Evolutionary conservation across 2,797 vertebrate species (phyloP), one percentile per base, ranked within the genome.

Genomic region (Sebastes kiyomatsui): DNA sequence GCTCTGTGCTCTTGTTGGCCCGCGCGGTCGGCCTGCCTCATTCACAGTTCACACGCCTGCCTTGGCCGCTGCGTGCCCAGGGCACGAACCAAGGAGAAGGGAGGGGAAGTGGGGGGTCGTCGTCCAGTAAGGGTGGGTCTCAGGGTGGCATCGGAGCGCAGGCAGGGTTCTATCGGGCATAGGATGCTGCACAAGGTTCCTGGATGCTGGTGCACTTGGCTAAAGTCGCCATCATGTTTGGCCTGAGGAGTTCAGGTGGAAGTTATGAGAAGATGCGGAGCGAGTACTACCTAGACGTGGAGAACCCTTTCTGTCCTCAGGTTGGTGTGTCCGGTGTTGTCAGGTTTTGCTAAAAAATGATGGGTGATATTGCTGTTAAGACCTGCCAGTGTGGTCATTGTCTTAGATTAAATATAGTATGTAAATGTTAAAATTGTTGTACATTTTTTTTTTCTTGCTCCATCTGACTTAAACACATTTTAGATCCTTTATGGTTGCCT

Each of bases 141-240:
- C 59, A 2, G 84, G 90, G 92, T 81, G 79, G 83, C 87, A 80
- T 76, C 60, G 72, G 84, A 79, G 80, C 85, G 83, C 87, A 75
- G 88, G 81, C 77, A 70, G 75, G 91, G 80, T 91, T 85, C 86
- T 76, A 79, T 80, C 75, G 38, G 75, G 77, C 87, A 80, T 77
- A 87, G 92, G 93, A 93, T 94, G 94, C 93, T 87, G 87, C 88
- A 91, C 91, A 90, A 89, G 93, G 88, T 92, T 88, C 87, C 93
- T 96, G 92, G 87, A 96, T 95, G 95, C 93, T 93, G 90, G 86
- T 91, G 82, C 89, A 88, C 82, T 91, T 95, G 92, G 92, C 92
- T 90, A 94, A 95, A 93, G 88, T 93, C 68, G 94, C 95, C 95
- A 95, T 92, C 91, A 96, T 96, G 96, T 95, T 96, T 95, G 95